These are phyloP conservation scores for Chiloscyllium punctatum DNA, from an alignment of 2,797 vertebrate species.

Conservation along the genomic window DNA sequence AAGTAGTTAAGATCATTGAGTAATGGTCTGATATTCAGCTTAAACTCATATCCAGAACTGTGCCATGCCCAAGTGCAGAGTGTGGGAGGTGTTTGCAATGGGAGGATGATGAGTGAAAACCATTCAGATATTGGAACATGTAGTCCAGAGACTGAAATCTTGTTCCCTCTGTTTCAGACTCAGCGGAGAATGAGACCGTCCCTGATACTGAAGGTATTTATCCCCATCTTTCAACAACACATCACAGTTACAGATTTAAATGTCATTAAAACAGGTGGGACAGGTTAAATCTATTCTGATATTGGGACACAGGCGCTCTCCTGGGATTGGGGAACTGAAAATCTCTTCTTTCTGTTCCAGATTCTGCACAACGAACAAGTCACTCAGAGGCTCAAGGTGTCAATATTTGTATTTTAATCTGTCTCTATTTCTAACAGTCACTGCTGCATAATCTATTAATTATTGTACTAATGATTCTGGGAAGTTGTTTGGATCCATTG, in stretches of 20 bases:
- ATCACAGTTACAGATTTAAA: not conserved
- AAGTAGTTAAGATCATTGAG: no score
- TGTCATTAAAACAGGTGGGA: not conserved
- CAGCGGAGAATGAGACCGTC: not conserved
- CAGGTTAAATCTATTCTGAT: not conserved
- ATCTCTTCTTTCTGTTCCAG: not conserved
- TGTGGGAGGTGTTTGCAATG: not conserved
- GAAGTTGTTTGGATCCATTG: not conserved
- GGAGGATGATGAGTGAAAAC: not conserved
- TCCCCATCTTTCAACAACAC: not conserved
- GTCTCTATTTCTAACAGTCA: not conserved
- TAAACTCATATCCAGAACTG: not conserved
- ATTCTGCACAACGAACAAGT: not conserved
- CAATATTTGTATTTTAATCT: not conserved
- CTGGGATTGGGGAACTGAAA: not conserved
- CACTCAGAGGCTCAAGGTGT: not conserved
- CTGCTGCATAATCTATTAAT: not conserved
- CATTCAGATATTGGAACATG: not conserved
- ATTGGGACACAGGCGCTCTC: not conserved
- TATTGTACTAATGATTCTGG: not conserved
- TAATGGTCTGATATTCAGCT: not conserved
- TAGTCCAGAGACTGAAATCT: not conserved
- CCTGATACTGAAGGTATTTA: not conserved
- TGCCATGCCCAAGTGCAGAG: not conserved
- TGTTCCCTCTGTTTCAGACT: conserved; percentile 16